Evolutionary conservation across 1,140 invertebrate genomes (phyloP), one percentile per base, ranked within the genome.

Genomic region (Psix sp.): DNA sequence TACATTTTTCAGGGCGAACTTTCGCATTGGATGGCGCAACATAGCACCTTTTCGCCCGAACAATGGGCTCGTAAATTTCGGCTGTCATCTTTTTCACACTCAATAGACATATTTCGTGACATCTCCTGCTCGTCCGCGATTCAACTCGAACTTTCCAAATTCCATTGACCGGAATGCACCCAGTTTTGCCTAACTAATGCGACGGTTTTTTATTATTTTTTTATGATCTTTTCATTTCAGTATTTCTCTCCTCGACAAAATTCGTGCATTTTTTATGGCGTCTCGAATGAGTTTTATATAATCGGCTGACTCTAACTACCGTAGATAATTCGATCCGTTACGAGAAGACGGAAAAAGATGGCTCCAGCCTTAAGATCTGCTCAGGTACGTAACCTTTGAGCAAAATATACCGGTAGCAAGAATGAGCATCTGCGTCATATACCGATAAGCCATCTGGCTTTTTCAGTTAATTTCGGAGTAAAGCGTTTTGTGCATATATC

Each of bases 261-360:
- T n/a, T n/a, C n/a, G n/a, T n/a, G n/a, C n/a, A n/a, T n/a, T n/a
- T n/a, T n/a, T n/a, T n/a, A n/a, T n/a, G n/a, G n/a, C n/a, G 52
- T 51, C n/a, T 40, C 5, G 31, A 65, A 48, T 60, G 38, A 60
- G 13, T 49, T 40, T n/a, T n/a, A 39, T 63, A 66, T 60, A 56
- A 54, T 66, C 60, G 54, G 46, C 48, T 60, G 54, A 60, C 54
- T 60, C 13, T 45, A 42, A 73, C 52, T 60, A 56, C 52, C 70
- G 60, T 73, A 39, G 54, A 73, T 73, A 73, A 73, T 73, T 26
- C 36, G 70, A 60, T 54, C 40, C 60, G 70, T 65, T 72, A 48
- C 54, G 46, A 63, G 45, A 39, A 43, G 18, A n/a, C 20, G 4
- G 33, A 65, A 73, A 62, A 66, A 71, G 26, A 14, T 38, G 59